These are phyloP conservation scores for Neoitamus cyanurus DNA, from an alignment of 2,888 invertebrate species.

Conservation along the genomic window DNA sequence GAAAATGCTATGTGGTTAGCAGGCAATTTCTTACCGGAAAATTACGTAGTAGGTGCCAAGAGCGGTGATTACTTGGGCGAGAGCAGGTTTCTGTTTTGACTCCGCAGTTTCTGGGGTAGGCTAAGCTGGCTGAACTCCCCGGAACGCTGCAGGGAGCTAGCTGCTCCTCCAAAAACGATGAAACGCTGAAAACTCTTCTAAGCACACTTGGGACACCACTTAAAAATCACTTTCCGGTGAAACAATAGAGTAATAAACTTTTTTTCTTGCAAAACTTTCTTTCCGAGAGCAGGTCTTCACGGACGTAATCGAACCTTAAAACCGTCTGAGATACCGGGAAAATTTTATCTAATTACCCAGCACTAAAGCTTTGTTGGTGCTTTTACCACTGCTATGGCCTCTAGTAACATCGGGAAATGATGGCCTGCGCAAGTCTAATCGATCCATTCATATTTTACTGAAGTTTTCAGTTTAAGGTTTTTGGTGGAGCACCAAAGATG, in stretches of 20 bases:
- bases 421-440: constrained; percentile 21
- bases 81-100: constrained; percentile 6
- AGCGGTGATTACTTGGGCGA: neutral
- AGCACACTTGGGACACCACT: neutral
- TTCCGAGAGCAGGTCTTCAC: neutral
- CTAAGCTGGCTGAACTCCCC: neutral
- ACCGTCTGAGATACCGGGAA: constrained; percentile 43
- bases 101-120: neutral
- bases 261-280: neutral
- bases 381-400: constrained; percentile 31
- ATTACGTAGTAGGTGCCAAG: constrained; percentile 10
- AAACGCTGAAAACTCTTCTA: neutral
- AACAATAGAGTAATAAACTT: neutral
- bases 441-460: constrained; percentile 37
- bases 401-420: neutral
- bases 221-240: neutral
- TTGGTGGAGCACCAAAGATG: neutral
- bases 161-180: neutral
- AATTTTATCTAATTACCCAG: constrained; percentile 44
- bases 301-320: constrained; percentile 3
- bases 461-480: neutral
- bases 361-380: constrained; percentile 27
- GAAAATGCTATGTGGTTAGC: neutral
- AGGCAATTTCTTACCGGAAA: constrained; percentile 26
- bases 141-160: neutral